These are phyloP conservation scores for Eulithis prunata DNA, from an alignment of 2,888 invertebrate genomes.

Conservation along the genomic window DNA sequence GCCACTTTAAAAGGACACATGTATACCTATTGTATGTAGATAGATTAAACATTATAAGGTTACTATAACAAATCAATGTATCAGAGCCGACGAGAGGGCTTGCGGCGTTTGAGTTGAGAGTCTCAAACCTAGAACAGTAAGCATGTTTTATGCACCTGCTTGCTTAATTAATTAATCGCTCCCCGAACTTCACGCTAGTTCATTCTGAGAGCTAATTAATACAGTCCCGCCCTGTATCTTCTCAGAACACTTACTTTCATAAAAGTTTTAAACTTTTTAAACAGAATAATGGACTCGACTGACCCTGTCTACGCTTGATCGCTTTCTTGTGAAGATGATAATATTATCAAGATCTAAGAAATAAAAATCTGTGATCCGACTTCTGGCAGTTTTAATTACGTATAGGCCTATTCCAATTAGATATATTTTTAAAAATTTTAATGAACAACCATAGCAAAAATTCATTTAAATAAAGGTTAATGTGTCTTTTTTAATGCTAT, in stretches of 20 bases:
- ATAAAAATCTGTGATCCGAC: not conserved
- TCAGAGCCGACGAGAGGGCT: not conserved
- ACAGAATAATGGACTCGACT: conserved; percentile 7
- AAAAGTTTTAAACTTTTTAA: conserved; percentile 34
- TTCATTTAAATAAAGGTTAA: not conserved
- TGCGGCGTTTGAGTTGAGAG: conserved; percentile 9
- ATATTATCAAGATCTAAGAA: no score
- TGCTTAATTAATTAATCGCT: conserved; percentile 62
- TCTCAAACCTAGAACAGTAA: conserved; percentile 25
- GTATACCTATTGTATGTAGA: no score
- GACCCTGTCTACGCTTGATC: not conserved
- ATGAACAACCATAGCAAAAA: no score
- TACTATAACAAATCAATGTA: no score
- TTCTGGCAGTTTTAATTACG: no score
- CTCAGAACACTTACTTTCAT: conserved; percentile 34
- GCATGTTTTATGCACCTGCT: conserved; percentile 58
- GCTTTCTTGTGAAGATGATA: not conserved
- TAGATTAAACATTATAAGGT: no score
- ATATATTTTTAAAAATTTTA: no score
- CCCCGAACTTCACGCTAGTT: conserved; percentile 48
- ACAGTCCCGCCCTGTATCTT: conserved; percentile 37
- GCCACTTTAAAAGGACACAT: no score
- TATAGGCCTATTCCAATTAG: no score
- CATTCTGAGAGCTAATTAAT: conserved; percentile 51
- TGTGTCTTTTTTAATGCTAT: not conserved